Percentiles rank a stretch among this genome's conserved stretches.
Conservation (phyloP, 2,113 vertebrate species). For the Xyliphius kryptos region DNA sequence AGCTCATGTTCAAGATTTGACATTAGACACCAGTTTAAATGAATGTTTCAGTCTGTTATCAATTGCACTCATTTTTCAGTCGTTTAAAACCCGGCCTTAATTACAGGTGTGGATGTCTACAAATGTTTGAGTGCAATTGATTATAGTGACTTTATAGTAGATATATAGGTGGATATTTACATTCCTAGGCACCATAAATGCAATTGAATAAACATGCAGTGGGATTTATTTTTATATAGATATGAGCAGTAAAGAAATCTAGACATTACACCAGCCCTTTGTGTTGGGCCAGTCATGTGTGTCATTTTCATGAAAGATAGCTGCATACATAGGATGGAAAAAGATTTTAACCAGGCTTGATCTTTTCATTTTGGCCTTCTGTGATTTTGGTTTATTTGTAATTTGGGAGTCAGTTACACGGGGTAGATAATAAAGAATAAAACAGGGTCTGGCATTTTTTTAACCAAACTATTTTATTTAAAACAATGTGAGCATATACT, state of each 20-base stretch:
- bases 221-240: slow-evolving; percentile 68
- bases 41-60: slow-evolving; percentile 56
- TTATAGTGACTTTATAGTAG: slow-evolving; percentile 31
- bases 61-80: slow-evolving; percentile 56
- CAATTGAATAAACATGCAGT: slow-evolving; percentile 49
- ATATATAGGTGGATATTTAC: slow-evolving; percentile 24
- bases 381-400: slow-evolving; percentile 1
- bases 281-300: slow-evolving; percentile 42
- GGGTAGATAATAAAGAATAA: no score
- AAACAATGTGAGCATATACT: neutral
- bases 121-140: slow-evolving; percentile 17
- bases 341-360: slow-evolving; percentile 9
- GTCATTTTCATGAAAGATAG: slow-evolving; percentile 38
- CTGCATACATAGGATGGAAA: slow-evolving; percentile 40
- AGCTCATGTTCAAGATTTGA: slow-evolving; percentile 51
- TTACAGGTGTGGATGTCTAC: slow-evolving; percentile 46
- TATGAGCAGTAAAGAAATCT: slow-evolving; percentile 51
- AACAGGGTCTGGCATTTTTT: neutral
- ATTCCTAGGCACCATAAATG: slow-evolving; percentile 37
- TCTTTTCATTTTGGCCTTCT: slow-evolving; percentile 1
- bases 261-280: slow-evolving; percentile 45
- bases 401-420: no score
- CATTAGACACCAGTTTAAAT: slow-evolving; percentile 54
- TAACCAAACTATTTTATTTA: neutral
- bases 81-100: slow-evolving; percentile 66